These are phyloP conservation scores for Onychomys leucogaster DNA, from an alignment of 2,797 vertebrate species.

Conservation along the genomic window DNA sequence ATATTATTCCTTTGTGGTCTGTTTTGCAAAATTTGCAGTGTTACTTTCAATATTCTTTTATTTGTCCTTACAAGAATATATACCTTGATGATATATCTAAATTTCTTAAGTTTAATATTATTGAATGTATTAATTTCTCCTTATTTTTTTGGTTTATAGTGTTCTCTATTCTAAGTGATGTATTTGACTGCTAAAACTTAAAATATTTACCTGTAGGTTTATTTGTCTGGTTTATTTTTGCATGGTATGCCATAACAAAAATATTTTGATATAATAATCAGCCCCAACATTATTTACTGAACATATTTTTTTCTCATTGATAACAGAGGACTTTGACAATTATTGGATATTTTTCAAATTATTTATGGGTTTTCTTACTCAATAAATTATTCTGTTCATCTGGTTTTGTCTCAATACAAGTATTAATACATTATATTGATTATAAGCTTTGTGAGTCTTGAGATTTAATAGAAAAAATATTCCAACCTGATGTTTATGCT, in stretches of 20 bases:
- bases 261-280: not conserved
- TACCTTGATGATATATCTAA: not conserved
- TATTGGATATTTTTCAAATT: not conserved
- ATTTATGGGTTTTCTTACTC: not conserved
- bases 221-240: not conserved
- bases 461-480: slow-evolving; percentile 18
- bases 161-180: not conserved
- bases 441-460: not conserved
- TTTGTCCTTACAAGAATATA: not conserved
- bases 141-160: not conserved
- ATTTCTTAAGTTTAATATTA: slow-evolving; percentile 20
- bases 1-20: not conserved
- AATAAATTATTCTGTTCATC: not conserved
- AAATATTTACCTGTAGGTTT: not conserved
- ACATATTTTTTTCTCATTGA: not conserved
- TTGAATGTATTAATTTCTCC: slow-evolving; percentile 22
- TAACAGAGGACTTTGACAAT: not conserved
- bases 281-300: not conserved
- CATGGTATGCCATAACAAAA: not conserved
- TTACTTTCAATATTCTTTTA: slow-evolving; percentile 23
- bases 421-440: not conserved
- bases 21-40: not conserved
- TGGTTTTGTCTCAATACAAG: not conserved
- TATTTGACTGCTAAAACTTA: not conserved
- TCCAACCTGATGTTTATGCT: not conserved